A percentile compares a stretch with the other conserved stretches of the same genome.
phyloP scores from a whole-genome alignment of 2,113 vertebrate genomes.

The Myrmecophaga tridactyla region DNA sequence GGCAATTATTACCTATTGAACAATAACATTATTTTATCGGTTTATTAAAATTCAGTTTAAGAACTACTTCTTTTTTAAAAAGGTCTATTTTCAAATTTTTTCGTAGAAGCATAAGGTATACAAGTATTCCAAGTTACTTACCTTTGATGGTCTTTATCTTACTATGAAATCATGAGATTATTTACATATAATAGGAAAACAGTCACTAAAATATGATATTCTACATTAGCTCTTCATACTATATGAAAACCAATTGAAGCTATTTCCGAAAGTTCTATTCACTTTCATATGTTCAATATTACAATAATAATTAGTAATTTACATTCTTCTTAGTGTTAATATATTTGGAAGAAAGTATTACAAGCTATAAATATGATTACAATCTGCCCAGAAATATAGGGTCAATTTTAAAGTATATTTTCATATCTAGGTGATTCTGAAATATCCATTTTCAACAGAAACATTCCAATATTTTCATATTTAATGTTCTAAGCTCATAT shows the following conservation, averaged over 20 bases:
- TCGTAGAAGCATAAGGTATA: slow-evolving; percentile 54
- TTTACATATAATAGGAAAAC: neutral
- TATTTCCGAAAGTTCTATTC: slow-evolving; percentile 36
- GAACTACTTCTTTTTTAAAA: slow-evolving; percentile 73
- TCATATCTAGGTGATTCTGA: neutral
- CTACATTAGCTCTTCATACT: neutral
- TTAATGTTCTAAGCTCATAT: slow-evolving; percentile 16
- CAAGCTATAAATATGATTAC: slow-evolving; percentile 6
- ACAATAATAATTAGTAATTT: neutral
- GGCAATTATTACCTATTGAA: slow-evolving; percentile 89
- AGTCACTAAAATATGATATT: neutral
- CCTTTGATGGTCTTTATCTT: neutral
- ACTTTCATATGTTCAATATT: slow-evolving; percentile 40
- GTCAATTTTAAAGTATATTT: neutral
- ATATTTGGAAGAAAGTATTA: slow-evolving; percentile 15
- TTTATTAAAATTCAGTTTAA: slow-evolving; percentile 82
- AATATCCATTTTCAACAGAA: neutral
- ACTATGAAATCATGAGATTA: slow-evolving; percentile 30
- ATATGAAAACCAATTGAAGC: slow-evolving; percentile 22
- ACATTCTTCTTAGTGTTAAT: neutral
- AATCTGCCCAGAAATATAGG: neutral
- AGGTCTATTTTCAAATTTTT: slow-evolving; percentile 70
- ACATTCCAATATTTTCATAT: neutral
- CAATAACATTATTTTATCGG: slow-evolving; percentile 83
- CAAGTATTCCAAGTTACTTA: slow-evolving; percentile 38